Base-by-base conservation (phyloP, 1,140 invertebrate species). In the Conus ventricosus region DNA sequence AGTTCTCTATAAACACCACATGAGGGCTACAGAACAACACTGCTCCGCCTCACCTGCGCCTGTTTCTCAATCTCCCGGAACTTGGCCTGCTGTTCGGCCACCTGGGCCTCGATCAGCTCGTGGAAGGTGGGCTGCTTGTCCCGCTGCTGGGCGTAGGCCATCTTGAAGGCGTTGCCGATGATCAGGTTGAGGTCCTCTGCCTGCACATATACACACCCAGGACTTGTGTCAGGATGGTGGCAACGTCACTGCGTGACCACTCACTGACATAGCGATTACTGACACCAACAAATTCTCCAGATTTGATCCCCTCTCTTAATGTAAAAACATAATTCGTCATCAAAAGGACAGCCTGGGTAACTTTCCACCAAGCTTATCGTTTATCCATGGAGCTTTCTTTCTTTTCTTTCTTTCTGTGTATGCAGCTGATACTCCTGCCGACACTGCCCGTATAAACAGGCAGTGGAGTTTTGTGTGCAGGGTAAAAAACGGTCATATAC, bases 141-240 rank as follows among this genome's bases (percentile, higher is more conserved):
- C 94, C 97, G 96, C 95, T 98, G 97, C 93, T 97, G 97, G 92
- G 97, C 97, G 95, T 98, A 98, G 91, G 98, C 97, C 97, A 98
- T 97, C 94, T 97, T 97, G 96, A 98, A 98, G 93, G 97, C 97
- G 97, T 98, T 97, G 95, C 97, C 97, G 91, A 98, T 97, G 91
- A 98, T 96, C 89, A 97, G 96, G 95, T 98, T 98, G 93, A 98
- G 95, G 96, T 98, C 97, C 95, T 98, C 97, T 91, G 97, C 97
- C 97, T 98, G 96, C 5, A 96, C 91, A 63, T 4, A 6, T 39
- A n/a, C 76, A 39, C 25, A 7, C 39, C 25, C 7, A 25, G 25
- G 25, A 17, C 7, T 25, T 78, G 76, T 39, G 76, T 78, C 2
- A 78, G 76, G 17, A 78, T 39, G 76, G 76, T 51, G 25, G 39